Percentiles rank a stretch among this genome's conserved stretches.
These are phyloP conservation scores for Agrotis puta DNA, from an alignment of 2,888 invertebrate genomes.

Conservation along the genomic window DNA sequence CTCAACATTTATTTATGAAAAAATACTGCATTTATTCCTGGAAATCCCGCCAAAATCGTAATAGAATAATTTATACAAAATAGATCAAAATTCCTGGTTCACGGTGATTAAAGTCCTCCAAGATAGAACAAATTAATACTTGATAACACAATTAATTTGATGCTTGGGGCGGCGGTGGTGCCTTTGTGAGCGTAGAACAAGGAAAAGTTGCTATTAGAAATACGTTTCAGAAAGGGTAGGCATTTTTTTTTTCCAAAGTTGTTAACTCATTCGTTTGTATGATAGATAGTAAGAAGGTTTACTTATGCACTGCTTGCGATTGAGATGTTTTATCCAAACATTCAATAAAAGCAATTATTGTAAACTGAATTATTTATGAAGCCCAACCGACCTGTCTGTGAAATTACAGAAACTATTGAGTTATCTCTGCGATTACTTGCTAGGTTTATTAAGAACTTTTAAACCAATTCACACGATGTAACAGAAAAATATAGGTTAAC, in stretches of 20 bases:
- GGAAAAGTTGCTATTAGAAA: not conserved
- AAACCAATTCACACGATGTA: no score
- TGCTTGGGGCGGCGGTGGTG: constrained; percentile 57
- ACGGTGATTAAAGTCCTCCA: constrained; percentile 81
- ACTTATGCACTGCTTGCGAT: not conserved
- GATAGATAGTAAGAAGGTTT: not conserved
- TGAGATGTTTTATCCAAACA: not conserved
- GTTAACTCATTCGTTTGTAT: not conserved
- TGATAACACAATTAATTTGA: constrained; percentile 90
- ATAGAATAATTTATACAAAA: constrained; percentile 55
- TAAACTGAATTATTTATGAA: no score
- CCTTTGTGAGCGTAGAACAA: constrained; percentile 43
- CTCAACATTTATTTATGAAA: no score
- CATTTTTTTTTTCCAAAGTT: not conserved
- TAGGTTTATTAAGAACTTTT: no score
- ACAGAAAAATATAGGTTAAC: no score
- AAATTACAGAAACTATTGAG: no score
- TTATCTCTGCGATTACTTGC: no score
- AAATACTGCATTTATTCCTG: not conserved
- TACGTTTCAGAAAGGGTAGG: not conserved
- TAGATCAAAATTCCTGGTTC: constrained; percentile 57
- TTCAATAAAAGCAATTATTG: not conserved
- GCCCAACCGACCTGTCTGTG: no score
- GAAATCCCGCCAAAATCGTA: not conserved
- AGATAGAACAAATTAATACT: constrained; percentile 88